These are phyloP conservation scores for Anoplius nigerrimus DNA, from an alignment of 2,888 invertebrate genomes.

Conservation along the genomic window DNA sequence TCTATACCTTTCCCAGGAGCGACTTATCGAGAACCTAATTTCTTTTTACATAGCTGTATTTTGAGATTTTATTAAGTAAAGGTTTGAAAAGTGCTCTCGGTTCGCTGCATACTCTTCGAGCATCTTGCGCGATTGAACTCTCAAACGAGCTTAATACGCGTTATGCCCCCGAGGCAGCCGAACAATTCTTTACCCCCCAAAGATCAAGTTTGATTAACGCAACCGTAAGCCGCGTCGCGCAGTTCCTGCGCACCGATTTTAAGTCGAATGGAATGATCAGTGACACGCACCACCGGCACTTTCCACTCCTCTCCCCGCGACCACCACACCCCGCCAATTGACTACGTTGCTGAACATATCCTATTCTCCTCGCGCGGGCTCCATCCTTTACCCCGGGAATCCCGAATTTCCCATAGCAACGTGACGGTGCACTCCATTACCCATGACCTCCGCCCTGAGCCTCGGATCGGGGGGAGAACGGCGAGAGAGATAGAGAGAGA, in stretches of 20 bases:
- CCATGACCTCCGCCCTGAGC: constrained; percentile 60
- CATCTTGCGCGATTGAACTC: no score
- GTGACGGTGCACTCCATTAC: constrained; percentile 60
- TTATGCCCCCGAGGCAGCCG: no score
- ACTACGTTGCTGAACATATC: constrained; percentile 3
- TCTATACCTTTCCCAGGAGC: no score
- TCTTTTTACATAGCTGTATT: no score
- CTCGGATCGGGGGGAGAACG: constrained; percentile 24
- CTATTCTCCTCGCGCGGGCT: constrained; percentile 30
- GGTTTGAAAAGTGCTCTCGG: no score
- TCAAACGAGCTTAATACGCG: no score
- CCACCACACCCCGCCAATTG: constrained; percentile 1
- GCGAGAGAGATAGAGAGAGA: not conserved
- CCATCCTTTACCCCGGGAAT: constrained; percentile 49
- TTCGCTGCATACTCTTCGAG: no score
- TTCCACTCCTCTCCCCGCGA: not conserved
- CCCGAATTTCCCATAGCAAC: constrained; percentile 58
- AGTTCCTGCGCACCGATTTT: not conserved
- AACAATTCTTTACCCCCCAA: no score
- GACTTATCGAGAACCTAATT: no score
- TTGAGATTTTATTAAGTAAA: no score
- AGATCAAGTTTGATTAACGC: no score
- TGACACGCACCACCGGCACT: not conserved
- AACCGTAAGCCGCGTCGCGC: not conserved
- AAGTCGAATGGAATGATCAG: not conserved